Base-by-base conservation (phyloP, 2,113 vertebrate species). In the Amazona vittata region DNA sequence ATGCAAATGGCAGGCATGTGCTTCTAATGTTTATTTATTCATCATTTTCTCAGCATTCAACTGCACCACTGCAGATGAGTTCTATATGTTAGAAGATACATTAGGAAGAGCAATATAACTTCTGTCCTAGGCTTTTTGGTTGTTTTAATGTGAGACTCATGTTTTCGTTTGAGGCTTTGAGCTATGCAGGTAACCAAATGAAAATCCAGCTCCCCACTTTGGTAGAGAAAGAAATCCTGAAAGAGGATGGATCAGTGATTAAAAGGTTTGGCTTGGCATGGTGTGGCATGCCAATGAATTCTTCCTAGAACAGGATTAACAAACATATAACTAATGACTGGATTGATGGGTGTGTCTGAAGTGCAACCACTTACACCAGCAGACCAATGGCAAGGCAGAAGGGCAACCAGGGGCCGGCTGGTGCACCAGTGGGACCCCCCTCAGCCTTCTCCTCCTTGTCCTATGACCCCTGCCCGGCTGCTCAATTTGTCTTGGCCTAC, bases 201-300 rank as follows among this genome's bases (percentile, higher is more conserved):
- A 98, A 98, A 95, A 95, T 98, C 60, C 98, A 98, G 31, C 95
- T 98, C 46, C 99, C 99, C 49, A 97, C 98, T 97, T 98, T 99
- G 99, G 98, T 99, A 97, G 99, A 99, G 97, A 98, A 97, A 71
- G 98, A 99, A 95, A 87, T 99, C 95, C 92, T 98, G 80, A 99
- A 98, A 98, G 98, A 99, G 50, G 99, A 99, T 74, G 99, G 99
- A 97, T 99, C 99, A 62, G 87, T 99, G 96, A 96, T 99, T 95
- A 99, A 99, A 99, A 99, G 99, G 99, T 99, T 98, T 98, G 99
- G 82, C 75, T 85, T 95, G 88, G 97, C 98, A 98, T 98, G 99
- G 82, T 71, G 84, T 95, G 88, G 97, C 98, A 98, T 98, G 98
- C 44, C 60, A 77, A 13, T 94, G 94, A 84, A 25, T 46, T 26